Base-by-base conservation (phyloP, 1,140 invertebrate genomes). In the Drosophila athabasca region DNA sequence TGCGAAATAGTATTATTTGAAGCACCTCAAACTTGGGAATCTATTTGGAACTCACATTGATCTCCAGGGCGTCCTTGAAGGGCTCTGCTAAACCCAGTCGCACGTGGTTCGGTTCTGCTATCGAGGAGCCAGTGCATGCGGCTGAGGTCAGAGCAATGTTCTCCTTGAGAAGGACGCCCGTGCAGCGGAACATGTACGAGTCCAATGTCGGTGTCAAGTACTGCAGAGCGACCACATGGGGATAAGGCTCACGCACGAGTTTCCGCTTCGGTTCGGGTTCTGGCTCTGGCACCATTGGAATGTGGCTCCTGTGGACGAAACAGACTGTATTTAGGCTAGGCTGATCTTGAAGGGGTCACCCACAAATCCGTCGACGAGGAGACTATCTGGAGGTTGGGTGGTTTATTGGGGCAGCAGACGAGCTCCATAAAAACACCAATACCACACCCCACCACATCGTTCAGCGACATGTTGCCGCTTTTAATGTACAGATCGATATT, bases 361-460 rank as follows among this genome's bases (percentile, higher is more conserved):
- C 35, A 39, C 11, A 4, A 13, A 5, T 5, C 1, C 11, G 11
- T 13, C 3, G 11, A 4, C 35, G 2, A 9, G 8, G 31, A 31
- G 8, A 9, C 31, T 9, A 8, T 8, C 3, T 11, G 17, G 6
- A 39, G 2, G n/a, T 31, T 48, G 1, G 41, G 45, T 35, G 11
- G 6, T 11, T 24, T 3, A 3, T 43, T 15, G n/a, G 66, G 66
- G 13, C 66, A 69, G 35, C 66, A 69, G n/a, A 55, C 39, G 13
- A 69, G 44, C 35, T 62, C 51, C 35, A 22, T 9, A 8, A 17
- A 43, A 2, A 17, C 19, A n/a, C 6, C 6, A 7, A 44, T 4
- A 1, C 48, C 48, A 26, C 59, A 61, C 11, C n/a, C n/a, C n/a
- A n/a, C 1, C 22, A 61, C 48, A 19, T 62, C 7, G 5, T 26